Evolutionary conservation across 2,797 vertebrate genomes (phyloP).

Genomic region (Peromyscus melanophrys): DNA sequence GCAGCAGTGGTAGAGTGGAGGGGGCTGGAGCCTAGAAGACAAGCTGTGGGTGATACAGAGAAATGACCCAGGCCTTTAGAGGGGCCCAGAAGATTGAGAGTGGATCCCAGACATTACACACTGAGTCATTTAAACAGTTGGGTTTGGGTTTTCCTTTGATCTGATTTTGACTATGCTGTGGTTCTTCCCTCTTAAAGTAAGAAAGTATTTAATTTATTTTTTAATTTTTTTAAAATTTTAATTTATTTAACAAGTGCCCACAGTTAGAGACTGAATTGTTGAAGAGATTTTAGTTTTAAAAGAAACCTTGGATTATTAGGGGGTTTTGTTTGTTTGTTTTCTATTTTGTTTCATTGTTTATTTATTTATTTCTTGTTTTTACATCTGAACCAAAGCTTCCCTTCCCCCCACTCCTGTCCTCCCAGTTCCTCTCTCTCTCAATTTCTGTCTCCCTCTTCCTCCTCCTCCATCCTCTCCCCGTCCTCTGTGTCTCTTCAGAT

Average conservation of each 20-base stretch:
- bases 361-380: neutral
- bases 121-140: neutral
- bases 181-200: neutral
- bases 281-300: neutral
- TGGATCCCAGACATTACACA: neutral
- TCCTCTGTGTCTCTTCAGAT: neutral
- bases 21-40: neutral
- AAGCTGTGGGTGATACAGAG: neutral
- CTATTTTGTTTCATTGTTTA: neutral
- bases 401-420: neutral
- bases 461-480: neutral
- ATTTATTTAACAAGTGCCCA: neutral
- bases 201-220: neutral
- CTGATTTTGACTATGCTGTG: neutral
- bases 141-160: neutral
- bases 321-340: neutral
- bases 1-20: neutral
- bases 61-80: too few relatives aligned
- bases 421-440: neutral
- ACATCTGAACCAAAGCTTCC: neutral
- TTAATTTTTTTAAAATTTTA: too few relatives aligned
- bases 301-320: neutral
- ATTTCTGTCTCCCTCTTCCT: too few relatives aligned
- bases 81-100: neutral
- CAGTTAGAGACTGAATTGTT: neutral